Percentiles rank a stretch among this genome's conserved stretches.
These are phyloP conservation scores for Okapia johnstoni DNA, from an alignment of 2,113 vertebrate genomes.

Conservation along the genomic window DNA sequence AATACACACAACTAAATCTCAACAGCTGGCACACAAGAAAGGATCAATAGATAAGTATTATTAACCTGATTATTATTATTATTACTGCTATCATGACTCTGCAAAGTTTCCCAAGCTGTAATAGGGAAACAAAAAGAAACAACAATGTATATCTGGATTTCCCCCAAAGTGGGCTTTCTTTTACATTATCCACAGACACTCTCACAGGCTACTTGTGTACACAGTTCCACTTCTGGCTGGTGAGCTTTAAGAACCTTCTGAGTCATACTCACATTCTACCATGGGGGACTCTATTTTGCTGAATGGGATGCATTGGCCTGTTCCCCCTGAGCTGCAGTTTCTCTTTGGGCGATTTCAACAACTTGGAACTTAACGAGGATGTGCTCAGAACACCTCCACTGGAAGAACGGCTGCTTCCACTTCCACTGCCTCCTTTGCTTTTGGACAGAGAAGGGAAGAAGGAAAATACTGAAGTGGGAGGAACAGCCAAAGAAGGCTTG, in stretches of 20 bases:
- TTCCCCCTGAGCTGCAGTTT: conserved; percentile 92
- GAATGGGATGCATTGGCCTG: conserved; percentile 86
- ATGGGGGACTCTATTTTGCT: conserved; percentile 88
- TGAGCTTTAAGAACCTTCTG: neutral
- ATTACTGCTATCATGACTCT: neutral
- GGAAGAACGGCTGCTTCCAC: conserved; percentile 83
- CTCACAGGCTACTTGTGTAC: neutral
- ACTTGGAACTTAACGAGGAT: conserved; percentile 90
- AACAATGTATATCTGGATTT: neutral
- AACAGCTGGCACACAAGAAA: neutral
- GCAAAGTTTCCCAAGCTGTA: neutral
- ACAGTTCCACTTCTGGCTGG: neutral
- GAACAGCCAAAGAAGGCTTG: conserved; percentile 87
- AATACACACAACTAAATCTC: neutral
- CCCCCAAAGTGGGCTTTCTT: neutral
- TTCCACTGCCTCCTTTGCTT: conserved; percentile 82
- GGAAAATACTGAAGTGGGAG: conserved; percentile 85
- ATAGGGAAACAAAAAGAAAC: neutral
- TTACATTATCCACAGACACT: neutral
- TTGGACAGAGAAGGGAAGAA: conserved; percentile 87
- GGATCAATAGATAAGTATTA: neutral
- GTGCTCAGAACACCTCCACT: conserved; percentile 81
- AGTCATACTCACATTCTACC: conserved; percentile 91
- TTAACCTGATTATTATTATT: neutral
- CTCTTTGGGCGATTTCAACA: conserved; percentile 97